A percentile compares a stretch with the other conserved stretches of the same genome.
These are phyloP conservation scores for Nomada lathburiana DNA, from an alignment of 2,888 invertebrate species.

Conservation along the genomic window DNA sequence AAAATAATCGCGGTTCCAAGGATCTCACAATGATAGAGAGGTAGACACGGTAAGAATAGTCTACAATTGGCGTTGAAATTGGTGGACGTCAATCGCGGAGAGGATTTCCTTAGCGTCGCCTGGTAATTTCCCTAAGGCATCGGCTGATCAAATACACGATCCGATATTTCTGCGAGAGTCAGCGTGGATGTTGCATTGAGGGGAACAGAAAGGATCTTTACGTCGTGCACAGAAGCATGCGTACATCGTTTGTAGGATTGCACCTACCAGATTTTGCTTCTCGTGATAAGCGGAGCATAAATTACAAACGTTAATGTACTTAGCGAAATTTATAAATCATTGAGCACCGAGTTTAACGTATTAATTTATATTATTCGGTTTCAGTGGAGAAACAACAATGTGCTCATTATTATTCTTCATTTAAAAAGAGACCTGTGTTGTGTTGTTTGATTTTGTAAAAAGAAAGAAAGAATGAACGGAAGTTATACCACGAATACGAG, in stretches of 20 bases:
- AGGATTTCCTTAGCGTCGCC: slow-evolving; percentile 67
- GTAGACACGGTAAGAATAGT: slow-evolving; percentile 25
- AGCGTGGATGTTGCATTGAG: slow-evolving; percentile 38
- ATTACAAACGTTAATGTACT: too few relatives aligned
- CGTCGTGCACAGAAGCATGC: slow-evolving; percentile 39
- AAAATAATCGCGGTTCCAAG: slow-evolving; percentile 13
- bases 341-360: too few relatives aligned
- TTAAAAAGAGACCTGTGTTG: too few relatives aligned
- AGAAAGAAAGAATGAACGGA: not conserved
- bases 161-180: slow-evolving; percentile 64
- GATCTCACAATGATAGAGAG: slow-evolving; percentile 1
- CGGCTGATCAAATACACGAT: slow-evolving; percentile 65
- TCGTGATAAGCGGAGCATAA: not conserved
- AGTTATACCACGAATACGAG: slow-evolving; percentile 24
- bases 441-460: not conserved
- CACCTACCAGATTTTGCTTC: slow-evolving; percentile 4
- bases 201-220: slow-evolving; percentile 65
- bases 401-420: too few relatives aligned
- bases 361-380: too few relatives aligned
- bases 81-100: slow-evolving; percentile 62
- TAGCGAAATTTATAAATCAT: too few relatives aligned
- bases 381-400: too few relatives aligned
- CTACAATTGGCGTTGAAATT: slow-evolving; percentile 63
- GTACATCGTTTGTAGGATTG: slow-evolving; percentile 59
- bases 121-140: slow-evolving; percentile 72